Evolutionary conservation across 2,888 invertebrate genomes (phyloP).

Genomic region (Campoplex nolae): DNA sequence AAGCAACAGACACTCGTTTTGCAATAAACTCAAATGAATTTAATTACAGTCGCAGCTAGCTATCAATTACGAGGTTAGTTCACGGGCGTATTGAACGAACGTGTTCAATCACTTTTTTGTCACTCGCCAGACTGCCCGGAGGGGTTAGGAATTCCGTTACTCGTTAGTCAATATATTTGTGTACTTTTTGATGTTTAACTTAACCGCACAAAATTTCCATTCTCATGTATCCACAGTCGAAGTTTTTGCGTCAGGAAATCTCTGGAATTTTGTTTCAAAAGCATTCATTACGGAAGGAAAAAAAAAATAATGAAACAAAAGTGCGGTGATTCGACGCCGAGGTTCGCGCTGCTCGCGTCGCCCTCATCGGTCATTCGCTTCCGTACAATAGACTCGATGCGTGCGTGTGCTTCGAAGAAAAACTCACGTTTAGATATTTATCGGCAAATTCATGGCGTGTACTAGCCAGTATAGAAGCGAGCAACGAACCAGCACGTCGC

Average conservation of each 20-base stretch:
- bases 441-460: slow-evolving; percentile 20
- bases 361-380: slow-evolving; percentile 40
- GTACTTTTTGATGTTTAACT: no score
- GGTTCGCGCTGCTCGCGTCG: not conserved
- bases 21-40: not conserved
- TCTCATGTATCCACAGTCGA: no score
- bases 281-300: not conserved
- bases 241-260: no score
- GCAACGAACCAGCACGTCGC: slow-evolving; percentile 55
- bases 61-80: slow-evolving; percentile 7
- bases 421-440: not conserved
- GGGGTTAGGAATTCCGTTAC: no score
- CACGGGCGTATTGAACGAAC: not conserved
- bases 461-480: not conserved
- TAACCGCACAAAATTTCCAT: no score
- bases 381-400: slow-evolving; percentile 28
- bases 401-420: slow-evolving; percentile 22
- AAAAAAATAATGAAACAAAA: not conserved
- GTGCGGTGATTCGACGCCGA: not conserved
- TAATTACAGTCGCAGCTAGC: not conserved
- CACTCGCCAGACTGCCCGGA: not conserved
- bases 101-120: no score
- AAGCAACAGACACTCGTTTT: not conserved
- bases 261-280: no score
- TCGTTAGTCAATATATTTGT: no score